Conservation (phyloP, 2,797 vertebrate species). For the Threskiornis aethiopicus region DNA sequence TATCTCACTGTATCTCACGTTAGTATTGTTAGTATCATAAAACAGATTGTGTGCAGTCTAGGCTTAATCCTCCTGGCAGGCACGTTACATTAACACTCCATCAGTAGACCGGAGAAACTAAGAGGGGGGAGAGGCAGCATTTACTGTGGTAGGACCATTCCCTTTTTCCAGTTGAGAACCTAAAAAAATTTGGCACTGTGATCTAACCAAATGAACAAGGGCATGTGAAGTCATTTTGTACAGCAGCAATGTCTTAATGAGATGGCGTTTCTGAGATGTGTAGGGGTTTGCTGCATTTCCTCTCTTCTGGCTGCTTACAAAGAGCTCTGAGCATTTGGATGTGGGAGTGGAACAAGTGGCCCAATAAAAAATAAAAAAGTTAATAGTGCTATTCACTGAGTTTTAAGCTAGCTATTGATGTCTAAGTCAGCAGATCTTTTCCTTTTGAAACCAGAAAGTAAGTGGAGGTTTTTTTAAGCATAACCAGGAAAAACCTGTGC, state of each 20-base stretch:
- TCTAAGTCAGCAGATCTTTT: constrained; percentile 76
- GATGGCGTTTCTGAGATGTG: not conserved
- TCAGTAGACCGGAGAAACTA: not conserved
- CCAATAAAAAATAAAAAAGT: constrained; percentile 65
- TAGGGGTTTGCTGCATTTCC: not conserved
- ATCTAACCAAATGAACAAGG: not conserved
- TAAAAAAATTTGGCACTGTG: not conserved
- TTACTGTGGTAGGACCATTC: not conserved
- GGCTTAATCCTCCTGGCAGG: constrained; percentile 18
- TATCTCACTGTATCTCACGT: not conserved
- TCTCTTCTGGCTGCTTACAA: not conserved
- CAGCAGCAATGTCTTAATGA: not conserved
- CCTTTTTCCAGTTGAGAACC: not conserved
- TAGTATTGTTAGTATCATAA: not conserved
- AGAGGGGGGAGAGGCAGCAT: not conserved
- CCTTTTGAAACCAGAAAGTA: constrained; percentile 76
- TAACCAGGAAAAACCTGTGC: constrained; percentile 69
- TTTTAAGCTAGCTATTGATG: constrained; percentile 77
- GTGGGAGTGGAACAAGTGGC: constrained; percentile 41
- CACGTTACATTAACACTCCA: not conserved
- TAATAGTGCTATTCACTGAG: constrained; percentile 72
- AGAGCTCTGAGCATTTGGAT: constrained; percentile 10
- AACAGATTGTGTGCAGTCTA: not conserved
- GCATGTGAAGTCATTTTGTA: not conserved
- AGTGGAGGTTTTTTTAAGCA: constrained; percentile 54